Evolutionary conservation across 2,113 vertebrate species (phyloP).

Genomic region (Macquaria ambigua): DNA sequence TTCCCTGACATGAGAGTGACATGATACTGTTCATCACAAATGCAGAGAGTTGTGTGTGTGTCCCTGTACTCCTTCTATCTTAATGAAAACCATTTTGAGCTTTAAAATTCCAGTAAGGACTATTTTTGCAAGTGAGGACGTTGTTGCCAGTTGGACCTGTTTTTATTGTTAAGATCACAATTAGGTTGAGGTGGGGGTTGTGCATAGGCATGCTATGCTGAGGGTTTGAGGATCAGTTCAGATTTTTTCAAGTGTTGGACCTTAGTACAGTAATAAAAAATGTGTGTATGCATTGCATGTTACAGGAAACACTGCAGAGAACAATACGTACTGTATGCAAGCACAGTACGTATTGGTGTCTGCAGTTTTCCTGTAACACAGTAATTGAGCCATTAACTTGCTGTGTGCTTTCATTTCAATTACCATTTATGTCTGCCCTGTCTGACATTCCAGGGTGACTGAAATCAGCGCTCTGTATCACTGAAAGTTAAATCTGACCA

Average conservation of each 20-base stretch:
- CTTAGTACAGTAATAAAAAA: neutral
- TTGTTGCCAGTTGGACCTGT: neutral
- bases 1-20: slow-evolving; percentile 47
- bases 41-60: neutral
- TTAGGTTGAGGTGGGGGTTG: neutral
- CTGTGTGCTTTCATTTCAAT: neutral
- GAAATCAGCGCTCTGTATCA: slow-evolving; percentile 25
- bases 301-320: no score
- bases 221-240: neutral
- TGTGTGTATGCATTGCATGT: neutral
- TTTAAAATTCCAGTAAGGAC: neutral
- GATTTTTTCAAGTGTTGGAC: neutral
- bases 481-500: slow-evolving; percentile 30
- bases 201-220: neutral
- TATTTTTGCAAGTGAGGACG: neutral
- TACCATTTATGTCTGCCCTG: neutral
- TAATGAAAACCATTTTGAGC: neutral
- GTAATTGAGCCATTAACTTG: neutral
- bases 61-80: neutral
- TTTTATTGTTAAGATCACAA: slow-evolving; percentile 2
- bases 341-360: neutral
- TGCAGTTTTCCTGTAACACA: neutral
- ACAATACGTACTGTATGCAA: no score
- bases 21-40: slow-evolving; percentile 37
- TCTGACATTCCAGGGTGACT: neutral